These are phyloP conservation scores for Cerastoderma edule DNA, from an alignment of 2,888 invertebrate genomes.

Conservation along the genomic window DNA sequence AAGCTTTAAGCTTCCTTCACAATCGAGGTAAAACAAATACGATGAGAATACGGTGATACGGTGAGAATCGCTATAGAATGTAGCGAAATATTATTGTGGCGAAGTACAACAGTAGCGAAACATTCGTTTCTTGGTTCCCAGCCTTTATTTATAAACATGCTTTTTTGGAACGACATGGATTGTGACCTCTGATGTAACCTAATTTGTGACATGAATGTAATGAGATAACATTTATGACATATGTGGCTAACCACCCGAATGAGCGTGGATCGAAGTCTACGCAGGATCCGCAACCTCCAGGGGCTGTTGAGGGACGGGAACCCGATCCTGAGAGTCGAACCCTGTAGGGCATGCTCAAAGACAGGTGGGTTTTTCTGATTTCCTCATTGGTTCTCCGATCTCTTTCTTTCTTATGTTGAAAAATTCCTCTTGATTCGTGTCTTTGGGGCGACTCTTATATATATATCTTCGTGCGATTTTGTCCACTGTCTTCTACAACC, in stretches of 20 bases:
- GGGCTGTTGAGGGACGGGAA: constrained; percentile 52
- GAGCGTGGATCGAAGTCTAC: constrained; percentile 72
- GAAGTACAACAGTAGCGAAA: too few species aligned
- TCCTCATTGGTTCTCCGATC: too few species aligned
- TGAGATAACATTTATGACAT: constrained; percentile 47
- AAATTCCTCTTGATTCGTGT: too few species aligned
- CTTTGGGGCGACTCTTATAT: too few species aligned
- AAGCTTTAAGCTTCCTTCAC: too few species aligned
- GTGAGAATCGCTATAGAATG: not conserved
- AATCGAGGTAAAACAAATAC: not conserved
- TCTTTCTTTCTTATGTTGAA: too few species aligned
- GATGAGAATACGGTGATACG: not conserved
- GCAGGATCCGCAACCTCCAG: constrained; percentile 65
- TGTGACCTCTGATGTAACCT: constrained; percentile 9
- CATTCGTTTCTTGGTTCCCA: not conserved
- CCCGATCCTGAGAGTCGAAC: constrained; percentile 50
- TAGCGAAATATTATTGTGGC: constrained; percentile 7
- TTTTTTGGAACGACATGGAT: constrained; percentile 14
- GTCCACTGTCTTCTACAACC: too few species aligned
- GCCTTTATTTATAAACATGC: not conserved
- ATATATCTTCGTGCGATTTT: too few species aligned
- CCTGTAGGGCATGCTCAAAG: constrained; percentile 57
- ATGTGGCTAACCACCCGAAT: constrained; percentile 70
- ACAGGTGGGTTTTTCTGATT: constrained; percentile 29
- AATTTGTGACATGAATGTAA: constrained; percentile 19